Evolutionary conservation across 2,797 vertebrate species (phyloP).

Genomic region (Oryzias sinensis): DNA sequence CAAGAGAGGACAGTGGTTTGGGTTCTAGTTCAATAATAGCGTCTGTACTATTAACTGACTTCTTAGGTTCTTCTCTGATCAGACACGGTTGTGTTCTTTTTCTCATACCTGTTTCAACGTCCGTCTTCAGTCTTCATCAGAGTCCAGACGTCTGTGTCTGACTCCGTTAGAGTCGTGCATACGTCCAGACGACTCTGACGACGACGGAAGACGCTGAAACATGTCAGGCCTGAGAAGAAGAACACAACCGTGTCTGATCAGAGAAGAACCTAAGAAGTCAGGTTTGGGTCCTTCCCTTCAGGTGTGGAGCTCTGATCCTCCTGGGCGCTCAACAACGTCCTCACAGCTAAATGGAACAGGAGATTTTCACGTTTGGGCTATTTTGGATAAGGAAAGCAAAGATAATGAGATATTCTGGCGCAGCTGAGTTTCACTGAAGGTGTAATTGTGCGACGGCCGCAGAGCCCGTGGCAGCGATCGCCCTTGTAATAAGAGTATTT

Average conservation of each 20-base stretch:
- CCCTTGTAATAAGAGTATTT: slow-evolving; percentile 77
- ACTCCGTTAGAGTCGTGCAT: no score
- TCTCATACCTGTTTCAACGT: no score
- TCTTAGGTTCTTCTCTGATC: no score
- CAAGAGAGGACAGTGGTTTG: slow-evolving; percentile 38
- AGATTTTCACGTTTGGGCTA: slow-evolving; percentile 58
- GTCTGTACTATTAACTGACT: no score
- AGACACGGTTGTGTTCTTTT: no score
- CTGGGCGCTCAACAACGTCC: slow-evolving; percentile 52
- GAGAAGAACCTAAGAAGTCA: neutral
- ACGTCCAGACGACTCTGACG: no score
- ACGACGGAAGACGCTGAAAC: no score
- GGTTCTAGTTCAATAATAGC: no score
- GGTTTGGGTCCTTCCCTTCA: slow-evolving; percentile 58
- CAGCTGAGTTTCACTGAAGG: slow-evolving; percentile 78
- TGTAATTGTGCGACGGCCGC: slow-evolving; percentile 74
- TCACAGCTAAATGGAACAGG: slow-evolving; percentile 49
- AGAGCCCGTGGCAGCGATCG: slow-evolving; percentile 68
- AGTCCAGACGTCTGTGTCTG: no score
- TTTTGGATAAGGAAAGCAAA: slow-evolving; percentile 55
- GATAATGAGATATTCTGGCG: slow-evolving; percentile 77
- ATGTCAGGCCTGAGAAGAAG: no score
- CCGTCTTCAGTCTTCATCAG: no score
- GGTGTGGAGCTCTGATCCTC: slow-evolving; percentile 68
- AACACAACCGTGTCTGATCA: no score